Conservation (phyloP, 1,140 invertebrate species). For the Hylaeus volcanicus region DNA sequence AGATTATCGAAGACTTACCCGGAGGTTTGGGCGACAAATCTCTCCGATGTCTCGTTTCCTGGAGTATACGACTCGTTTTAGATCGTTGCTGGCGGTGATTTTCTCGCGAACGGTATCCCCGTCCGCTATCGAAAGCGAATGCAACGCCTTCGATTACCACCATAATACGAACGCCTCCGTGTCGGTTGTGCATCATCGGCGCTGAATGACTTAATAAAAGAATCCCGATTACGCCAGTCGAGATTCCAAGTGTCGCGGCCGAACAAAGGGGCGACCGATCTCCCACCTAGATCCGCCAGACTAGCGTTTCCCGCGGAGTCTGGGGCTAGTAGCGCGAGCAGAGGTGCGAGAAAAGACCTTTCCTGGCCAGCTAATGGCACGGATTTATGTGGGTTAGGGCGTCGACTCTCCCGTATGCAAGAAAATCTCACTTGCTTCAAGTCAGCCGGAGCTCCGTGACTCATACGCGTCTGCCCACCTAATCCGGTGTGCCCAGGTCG, state of each 20-base stretch:
- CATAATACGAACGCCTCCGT: constrained; percentile 52
- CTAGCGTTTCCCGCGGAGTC: no score
- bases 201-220: constrained; percentile 66
- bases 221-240: constrained; percentile 62
- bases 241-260: constrained; percentile 61
- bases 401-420: constrained; percentile 63
- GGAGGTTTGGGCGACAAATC: not conserved
- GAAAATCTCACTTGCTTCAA: constrained; percentile 63
- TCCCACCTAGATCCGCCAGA: constrained; percentile 32
- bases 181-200: constrained; percentile 57
- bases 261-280: constrained; percentile 59
- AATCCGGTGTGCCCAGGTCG: constrained; percentile 57
- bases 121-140: constrained; percentile 46
- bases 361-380: constrained; percentile 62
- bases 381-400: constrained; percentile 71
- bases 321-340: not conserved
- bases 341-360: constrained; percentile 61
- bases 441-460: constrained; percentile 51
- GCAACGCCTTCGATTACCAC: constrained; percentile 52
- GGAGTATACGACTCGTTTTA: constrained; percentile 5
- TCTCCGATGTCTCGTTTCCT: no score
- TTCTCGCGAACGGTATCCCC: constrained; percentile 22
- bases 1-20: no score
- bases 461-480: constrained; percentile 70
- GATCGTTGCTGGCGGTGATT: constrained; percentile 11